These are phyloP conservation scores for Ophiodon elongatus DNA, from an alignment of 2,113 vertebrate genomes.

Conservation along the genomic window DNA sequence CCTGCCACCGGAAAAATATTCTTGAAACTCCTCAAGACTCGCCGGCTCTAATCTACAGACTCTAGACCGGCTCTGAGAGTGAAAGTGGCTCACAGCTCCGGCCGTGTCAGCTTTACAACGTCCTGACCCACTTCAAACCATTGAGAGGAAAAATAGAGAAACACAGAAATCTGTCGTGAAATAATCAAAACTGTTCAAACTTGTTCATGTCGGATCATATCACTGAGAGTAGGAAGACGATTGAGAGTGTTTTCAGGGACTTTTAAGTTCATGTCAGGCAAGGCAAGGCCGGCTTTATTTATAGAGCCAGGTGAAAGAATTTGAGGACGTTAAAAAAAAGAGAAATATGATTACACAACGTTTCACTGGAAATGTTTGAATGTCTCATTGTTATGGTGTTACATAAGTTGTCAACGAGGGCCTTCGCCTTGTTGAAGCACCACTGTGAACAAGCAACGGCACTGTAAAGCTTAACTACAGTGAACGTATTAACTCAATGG, in stretches of 20 bases:
- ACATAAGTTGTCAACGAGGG: neutral
- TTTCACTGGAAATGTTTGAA: neutral
- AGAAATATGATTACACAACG: constrained; percentile 4
- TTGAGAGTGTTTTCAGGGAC: neutral
- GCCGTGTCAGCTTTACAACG: no score
- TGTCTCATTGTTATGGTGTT: constrained; percentile 1
- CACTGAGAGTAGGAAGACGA: neutral
- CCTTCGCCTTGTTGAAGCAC: neutral
- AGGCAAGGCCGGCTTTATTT: neutral
- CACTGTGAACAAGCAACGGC: neutral
- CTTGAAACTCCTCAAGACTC: no score
- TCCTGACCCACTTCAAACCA: neutral
- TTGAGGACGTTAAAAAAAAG: neutral
- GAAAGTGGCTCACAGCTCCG: no score
- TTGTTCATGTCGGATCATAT: neutral
- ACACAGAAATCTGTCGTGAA: neutral
- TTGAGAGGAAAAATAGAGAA: no score
- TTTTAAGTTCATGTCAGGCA: neutral
- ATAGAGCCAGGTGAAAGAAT: neutral
- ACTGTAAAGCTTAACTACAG: neutral
- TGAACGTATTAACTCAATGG: neutral
- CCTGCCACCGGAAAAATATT: neutral
- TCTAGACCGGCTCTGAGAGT: no score
- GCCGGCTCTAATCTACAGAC: no score
- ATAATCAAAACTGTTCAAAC: neutral